A percentile compares a stretch with the other conserved stretches of the same genome.
These are phyloP conservation scores for Rhaphigaster nebulosa DNA, from an alignment of 2,888 invertebrate species.

Conservation along the genomic window DNA sequence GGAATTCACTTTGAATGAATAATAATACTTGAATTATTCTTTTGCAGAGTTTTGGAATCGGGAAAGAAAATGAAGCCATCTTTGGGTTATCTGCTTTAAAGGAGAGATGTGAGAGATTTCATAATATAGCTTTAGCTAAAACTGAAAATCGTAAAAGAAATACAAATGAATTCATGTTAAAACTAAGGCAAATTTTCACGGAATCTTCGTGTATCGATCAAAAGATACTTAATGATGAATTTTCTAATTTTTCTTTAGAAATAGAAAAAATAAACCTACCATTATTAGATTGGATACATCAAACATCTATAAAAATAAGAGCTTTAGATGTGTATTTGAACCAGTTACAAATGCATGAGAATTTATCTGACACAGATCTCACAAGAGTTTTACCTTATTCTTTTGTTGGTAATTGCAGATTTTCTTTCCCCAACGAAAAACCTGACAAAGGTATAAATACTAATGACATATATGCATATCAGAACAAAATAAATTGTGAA, in stretches of 20 bases:
- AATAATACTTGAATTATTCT: not conserved
- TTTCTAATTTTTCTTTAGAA: not conserved
- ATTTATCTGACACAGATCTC: not conserved
- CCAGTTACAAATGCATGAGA: not conserved
- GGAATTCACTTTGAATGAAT: not conserved
- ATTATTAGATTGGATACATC: not conserved
- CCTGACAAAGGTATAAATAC: not conserved
- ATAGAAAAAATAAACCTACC: not conserved
- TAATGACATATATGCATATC: slow-evolving; percentile 10
- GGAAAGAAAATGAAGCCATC: not conserved
- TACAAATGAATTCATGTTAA: not conserved
- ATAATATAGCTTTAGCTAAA: not conserved
- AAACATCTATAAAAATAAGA: not conserved
- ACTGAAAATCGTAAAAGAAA: not conserved
- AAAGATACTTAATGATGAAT: not conserved
- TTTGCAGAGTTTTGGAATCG: not conserved
- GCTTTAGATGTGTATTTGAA: not conserved
- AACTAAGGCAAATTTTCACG: not conserved
- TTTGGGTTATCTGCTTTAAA: not conserved
- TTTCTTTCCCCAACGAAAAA: not conserved
- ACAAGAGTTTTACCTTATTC: not conserved
- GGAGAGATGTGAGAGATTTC: not conserved
- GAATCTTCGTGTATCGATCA: not conserved
- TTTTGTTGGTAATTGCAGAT: not conserved
- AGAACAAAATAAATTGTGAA: not conserved